phyloP scores from a whole-genome alignment of 1,140 invertebrate species.

The Rhagoletis pomonella region DNA sequence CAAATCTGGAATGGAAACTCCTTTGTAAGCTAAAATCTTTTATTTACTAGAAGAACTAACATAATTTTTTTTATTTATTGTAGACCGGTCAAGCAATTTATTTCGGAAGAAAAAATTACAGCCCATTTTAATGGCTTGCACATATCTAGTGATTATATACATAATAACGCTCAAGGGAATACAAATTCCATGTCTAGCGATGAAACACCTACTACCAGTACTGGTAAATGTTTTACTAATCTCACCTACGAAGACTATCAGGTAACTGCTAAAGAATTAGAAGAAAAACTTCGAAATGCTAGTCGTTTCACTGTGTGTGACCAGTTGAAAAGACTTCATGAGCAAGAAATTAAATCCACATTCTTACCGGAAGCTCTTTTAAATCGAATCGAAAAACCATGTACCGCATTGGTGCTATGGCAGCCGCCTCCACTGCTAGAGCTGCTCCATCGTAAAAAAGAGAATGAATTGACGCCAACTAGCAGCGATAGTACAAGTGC shows the following conservation, averaged over 20 bases:
- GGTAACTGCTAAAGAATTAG: conserved; percentile 72
- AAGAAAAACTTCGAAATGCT: conserved; percentile 76
- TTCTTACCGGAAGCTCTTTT: conserved; percentile 67
- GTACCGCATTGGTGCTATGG: conserved; percentile 86
- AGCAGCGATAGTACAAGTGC: conserved; percentile 28
- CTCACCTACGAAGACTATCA: conserved; percentile 62
- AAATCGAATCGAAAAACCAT: conserved; percentile 79
- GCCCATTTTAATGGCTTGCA: conserved; percentile 83
- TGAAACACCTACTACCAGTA: conserved; percentile 37
- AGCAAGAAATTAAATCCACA: conserved; percentile 74
- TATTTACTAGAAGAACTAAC: neutral
- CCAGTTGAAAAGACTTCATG: conserved; percentile 80
- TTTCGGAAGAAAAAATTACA: conserved; percentile 87
- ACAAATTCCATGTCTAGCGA: conserved; percentile 2
- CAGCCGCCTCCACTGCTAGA: conserved; percentile 78
- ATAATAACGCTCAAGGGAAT: conserved; percentile 60
- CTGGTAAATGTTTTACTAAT: conserved; percentile 57
- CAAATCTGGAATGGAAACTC: conserved; percentile 48
- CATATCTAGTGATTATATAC: conserved; percentile 77
- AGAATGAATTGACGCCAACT: conserved; percentile 37
- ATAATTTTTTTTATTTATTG: conserved; percentile 55
- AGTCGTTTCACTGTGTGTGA: conserved; percentile 81
- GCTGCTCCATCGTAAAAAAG: conserved; percentile 14
- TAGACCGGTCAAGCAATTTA: conserved; percentile 82
- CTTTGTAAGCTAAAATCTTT: conserved; percentile 54